phyloP scores from a whole-genome alignment of 2,888 invertebrate genomes.

The Plebejus argus region DNA sequence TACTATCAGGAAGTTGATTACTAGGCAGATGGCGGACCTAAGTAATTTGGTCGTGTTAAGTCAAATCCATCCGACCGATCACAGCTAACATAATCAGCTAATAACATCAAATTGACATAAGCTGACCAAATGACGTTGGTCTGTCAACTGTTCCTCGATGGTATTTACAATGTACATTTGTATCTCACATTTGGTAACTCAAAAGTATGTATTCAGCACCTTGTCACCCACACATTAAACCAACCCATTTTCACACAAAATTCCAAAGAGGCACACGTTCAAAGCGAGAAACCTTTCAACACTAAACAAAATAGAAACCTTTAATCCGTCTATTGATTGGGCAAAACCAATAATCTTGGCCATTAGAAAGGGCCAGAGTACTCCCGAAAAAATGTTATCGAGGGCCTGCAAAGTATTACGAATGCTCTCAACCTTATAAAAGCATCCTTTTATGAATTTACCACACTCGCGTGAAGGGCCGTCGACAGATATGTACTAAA shows the following conservation, averaged over 20 bases:
- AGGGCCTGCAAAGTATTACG: neutral
- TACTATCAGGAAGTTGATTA: too few relatives aligned
- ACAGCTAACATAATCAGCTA: too few relatives aligned
- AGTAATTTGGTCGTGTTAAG: too few relatives aligned
- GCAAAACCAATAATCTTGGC: neutral
- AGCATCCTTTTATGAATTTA: constrained; percentile 26
- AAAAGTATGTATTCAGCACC: neutral
- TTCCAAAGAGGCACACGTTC: neutral
- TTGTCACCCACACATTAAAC: neutral
- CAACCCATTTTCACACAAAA: neutral
- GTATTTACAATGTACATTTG: too few relatives aligned
- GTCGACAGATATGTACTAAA: constrained; percentile 73
- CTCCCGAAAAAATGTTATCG: constrained; percentile 16
- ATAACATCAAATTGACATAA: too few relatives aligned
- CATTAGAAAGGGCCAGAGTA: constrained; percentile 22
- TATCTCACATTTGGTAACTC: too few relatives aligned
- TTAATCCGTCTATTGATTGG: neutral
- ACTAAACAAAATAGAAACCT: constrained; percentile 6
- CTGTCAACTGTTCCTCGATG: too few relatives aligned
- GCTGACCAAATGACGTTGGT: too few relatives aligned
- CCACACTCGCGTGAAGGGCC: constrained; percentile 49
- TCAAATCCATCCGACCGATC: too few relatives aligned
- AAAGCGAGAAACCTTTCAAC: neutral
- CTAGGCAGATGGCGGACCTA: too few relatives aligned
- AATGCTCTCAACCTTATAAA: constrained; percentile 31